A percentile compares a stretch with the other conserved stretches of the same genome.
Conservation (phyloP, 2,113 vertebrate species). For the Okapia johnstoni region DNA sequence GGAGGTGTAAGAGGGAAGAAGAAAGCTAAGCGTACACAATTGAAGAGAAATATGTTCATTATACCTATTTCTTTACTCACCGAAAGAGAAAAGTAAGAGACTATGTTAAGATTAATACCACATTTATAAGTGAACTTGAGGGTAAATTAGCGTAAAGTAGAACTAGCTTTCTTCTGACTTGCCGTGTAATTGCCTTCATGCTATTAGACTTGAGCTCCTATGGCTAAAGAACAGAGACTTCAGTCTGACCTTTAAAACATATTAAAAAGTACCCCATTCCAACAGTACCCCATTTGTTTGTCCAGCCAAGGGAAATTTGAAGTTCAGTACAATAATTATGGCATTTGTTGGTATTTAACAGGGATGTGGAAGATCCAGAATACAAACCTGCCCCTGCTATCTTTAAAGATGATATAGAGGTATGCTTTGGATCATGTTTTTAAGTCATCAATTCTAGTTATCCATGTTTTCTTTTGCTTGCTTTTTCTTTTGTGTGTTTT, state of each 20-base stretch:
- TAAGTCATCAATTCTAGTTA: background rate
- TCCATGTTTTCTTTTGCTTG: background rate
- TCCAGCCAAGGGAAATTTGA: background rate
- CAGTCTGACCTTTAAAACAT: background rate
- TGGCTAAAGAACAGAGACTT: background rate
- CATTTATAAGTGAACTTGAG: background rate
- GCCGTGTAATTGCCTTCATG: background rate
- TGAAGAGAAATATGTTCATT: background rate
- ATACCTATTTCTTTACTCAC: background rate
- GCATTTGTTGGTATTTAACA: slow-evolving; percentile 76
- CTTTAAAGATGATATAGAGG: slow-evolving; percentile 98
- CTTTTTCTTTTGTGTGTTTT: background rate
- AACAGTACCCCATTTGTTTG: background rate
- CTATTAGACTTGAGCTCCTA: background rate
- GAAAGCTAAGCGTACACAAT: background rate
- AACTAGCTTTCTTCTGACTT: background rate
- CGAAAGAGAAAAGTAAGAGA: background rate
- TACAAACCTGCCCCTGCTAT: slow-evolving; percentile 97
- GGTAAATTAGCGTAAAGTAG: background rate
- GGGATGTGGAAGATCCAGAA: slow-evolving; percentile 98
- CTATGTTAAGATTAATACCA: background rate
- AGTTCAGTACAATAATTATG: slow-evolving; percentile 29
- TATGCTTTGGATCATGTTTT: slow-evolving; percentile 68
- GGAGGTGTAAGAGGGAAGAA: background rate
- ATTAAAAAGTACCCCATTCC: background rate